Conservation (phyloP, 2,797 vertebrate genomes). For the Girardinus metallicus region DNA sequence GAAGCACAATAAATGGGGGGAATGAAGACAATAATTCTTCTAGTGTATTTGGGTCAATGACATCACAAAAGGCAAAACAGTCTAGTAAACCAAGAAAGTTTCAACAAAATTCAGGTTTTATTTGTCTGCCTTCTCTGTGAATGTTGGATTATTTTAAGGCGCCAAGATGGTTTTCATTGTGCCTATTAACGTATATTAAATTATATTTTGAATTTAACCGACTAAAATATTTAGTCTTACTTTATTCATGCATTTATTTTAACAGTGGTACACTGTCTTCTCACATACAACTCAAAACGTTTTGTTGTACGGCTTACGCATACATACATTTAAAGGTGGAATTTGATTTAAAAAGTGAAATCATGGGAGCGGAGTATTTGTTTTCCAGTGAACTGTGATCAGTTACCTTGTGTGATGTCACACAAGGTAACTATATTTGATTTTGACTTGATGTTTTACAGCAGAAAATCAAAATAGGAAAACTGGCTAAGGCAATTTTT, state of each 20-base stretch:
- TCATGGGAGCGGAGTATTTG: background rate
- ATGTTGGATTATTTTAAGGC: no score
- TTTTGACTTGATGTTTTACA: background rate
- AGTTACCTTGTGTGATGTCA: background rate
- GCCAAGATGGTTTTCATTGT: no score
- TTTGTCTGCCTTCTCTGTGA: background rate
- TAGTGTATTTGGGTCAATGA: background rate
- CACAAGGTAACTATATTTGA: no score
- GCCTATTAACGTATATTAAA: no score
- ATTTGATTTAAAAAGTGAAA: background rate
- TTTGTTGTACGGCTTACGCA: no score
- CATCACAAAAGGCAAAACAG: background rate
- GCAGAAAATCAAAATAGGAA: background rate
- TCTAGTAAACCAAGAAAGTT: background rate
- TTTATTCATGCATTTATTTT: no score
- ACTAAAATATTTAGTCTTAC: no score
- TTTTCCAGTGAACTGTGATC: background rate
- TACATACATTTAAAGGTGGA: background rate
- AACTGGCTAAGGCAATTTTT: background rate
- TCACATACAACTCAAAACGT: no score
- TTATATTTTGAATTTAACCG: no score
- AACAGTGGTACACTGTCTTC: no score
- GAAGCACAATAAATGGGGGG: no score
- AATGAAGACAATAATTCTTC: no score
- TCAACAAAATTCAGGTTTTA: background rate